Evolutionary conservation across 2,888 invertebrate genomes (phyloP), one percentile per base, ranked within the genome.

Genomic region (Anarsia innoxiella): DNA sequence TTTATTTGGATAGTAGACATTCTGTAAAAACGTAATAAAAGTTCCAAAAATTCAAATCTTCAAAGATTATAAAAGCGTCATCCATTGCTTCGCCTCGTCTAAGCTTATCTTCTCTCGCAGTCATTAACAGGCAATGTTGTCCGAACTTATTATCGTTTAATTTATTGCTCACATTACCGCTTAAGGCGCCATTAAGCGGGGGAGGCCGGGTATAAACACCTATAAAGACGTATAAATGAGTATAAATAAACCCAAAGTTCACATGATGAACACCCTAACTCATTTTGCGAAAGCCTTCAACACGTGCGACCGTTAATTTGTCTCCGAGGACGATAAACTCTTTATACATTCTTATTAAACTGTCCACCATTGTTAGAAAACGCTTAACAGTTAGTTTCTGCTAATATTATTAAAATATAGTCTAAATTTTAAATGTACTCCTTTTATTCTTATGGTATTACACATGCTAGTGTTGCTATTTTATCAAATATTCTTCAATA

Each of bases 101-200:
- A 19, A 27, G 32, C 30, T 36, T 36, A 40, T 30, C 40, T 10
- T 11, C 11, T 5, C 9, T 25, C 26, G 25, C 44, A 57, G 60
- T 66, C 68, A 65, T 71, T 69, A 68, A 73, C 68, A 68, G 63
- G 65, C 68, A 59, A 56, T 66, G 76, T 66, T 79, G 80, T 80
- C 82, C 73, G 66, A 76, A 80, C 78, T 80, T 83, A 82, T 84
- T 82, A 84, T 76, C 78, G 77, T 67, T 69, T 76, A 79, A 83
- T 83, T 83, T 82, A 84, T 79, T 69, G 63, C 73, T 76, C 72
- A 80, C 75, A 80, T 82, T 80, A 78, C 72, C 78, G 77, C 70
- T 79, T 72, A 72, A 76, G 74, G 77, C 74, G 53, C 77, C 74
- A 75, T 80, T 78, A 76, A 74, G 68, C 73, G 54, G 56, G 56